A percentile compares a stretch with the other conserved stretches of the same genome.
These are phyloP conservation scores for Plectropomus leopardus DNA, from an alignment of 2,113 vertebrate species.

Conservation along the genomic window DNA sequence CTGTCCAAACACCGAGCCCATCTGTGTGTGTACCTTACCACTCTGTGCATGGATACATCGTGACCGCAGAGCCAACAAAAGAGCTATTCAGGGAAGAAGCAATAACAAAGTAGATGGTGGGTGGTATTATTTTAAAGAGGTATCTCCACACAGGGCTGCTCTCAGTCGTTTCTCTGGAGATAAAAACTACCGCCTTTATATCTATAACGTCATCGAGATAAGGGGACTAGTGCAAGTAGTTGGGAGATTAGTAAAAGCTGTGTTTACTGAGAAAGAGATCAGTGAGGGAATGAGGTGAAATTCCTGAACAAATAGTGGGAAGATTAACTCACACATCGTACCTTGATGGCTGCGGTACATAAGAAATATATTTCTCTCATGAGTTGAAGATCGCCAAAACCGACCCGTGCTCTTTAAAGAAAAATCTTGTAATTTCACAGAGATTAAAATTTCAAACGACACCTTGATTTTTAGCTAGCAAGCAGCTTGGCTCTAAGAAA, in stretches of 20 bases:
- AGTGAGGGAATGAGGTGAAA: slow-evolving; percentile 12
- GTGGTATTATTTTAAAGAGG: slow-evolving; percentile 11
- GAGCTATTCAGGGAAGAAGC: slow-evolving; percentile 40
- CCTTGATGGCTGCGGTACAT: slow-evolving; percentile 13
- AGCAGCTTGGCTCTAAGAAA: too few relatives aligned
- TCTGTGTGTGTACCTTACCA: slow-evolving; percentile 49
- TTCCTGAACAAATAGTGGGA: slow-evolving; percentile 11
- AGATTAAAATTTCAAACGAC: too few relatives aligned
- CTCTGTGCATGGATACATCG: slow-evolving; percentile 48
- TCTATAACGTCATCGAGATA: neutral
- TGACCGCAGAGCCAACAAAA: slow-evolving; percentile 55
- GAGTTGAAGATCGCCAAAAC: slow-evolving; percentile 24
- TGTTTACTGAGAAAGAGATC: slow-evolving; percentile 18
- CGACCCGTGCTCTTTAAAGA: too few relatives aligned
- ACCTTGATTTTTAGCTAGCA: too few relatives aligned
- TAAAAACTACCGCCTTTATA: neutral
- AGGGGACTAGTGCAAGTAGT: neutral
- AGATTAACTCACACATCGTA: neutral
- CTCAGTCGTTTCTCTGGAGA: neutral
- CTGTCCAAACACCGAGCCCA: slow-evolving; percentile 56
- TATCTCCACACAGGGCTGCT: neutral
- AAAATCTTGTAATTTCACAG: too few relatives aligned
- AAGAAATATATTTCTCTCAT: slow-evolving; percentile 35
- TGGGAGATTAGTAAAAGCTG: neutral
- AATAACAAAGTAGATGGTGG: slow-evolving; percentile 19